Conservation (phyloP, 2,113 vertebrate genomes). For the Xenopus laevis region DNA sequence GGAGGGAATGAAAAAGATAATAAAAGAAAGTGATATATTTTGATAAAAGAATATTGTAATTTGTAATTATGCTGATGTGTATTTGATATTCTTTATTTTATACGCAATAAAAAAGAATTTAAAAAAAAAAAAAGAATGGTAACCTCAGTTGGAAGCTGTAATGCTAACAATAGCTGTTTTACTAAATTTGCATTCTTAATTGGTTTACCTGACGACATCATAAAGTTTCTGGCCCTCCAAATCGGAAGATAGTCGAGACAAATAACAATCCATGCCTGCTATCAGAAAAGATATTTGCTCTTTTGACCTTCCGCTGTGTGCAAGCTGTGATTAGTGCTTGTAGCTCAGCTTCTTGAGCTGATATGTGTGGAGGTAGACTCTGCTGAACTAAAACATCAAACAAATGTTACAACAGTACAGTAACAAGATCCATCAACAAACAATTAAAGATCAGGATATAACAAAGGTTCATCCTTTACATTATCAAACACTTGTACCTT, state of each 20-base stretch:
- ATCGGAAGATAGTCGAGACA: neutral
- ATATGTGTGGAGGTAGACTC: too few species aligned
- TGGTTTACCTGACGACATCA: neutral
- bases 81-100: too few species aligned
- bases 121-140: too few species aligned
- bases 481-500: neutral
- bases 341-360: neutral
- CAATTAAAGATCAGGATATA: neutral
- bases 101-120: too few species aligned
- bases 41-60: too few species aligned
- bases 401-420: neutral
- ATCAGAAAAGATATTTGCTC: neutral
- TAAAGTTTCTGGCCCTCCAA: neutral
- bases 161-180: neutral
- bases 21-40: too few species aligned
- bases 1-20: too few species aligned
- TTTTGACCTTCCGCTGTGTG: neutral
- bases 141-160: neutral
- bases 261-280: too few species aligned
- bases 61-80: too few species aligned
- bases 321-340: neutral
- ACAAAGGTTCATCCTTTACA: neutral
- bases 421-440: neutral
- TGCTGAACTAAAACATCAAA: neutral
- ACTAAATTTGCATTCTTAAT: neutral